These are phyloP conservation scores for Hylaea fasciaria DNA, from an alignment of 2,888 invertebrate species.

Conservation along the genomic window DNA sequence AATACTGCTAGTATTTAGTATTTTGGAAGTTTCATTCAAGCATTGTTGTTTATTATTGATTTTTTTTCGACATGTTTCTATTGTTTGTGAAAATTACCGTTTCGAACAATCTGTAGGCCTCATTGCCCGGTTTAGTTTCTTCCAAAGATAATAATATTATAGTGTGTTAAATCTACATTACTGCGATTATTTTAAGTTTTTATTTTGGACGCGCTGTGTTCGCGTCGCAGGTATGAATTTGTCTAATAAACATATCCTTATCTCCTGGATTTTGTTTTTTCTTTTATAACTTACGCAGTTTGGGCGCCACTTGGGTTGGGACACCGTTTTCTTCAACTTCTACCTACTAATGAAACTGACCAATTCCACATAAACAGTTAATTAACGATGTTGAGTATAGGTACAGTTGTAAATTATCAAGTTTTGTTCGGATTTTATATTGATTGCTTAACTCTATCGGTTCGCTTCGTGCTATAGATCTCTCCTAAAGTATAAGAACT, in stretches of 20 bases:
- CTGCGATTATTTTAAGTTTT: constrained; percentile 57
- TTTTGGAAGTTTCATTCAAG: constrained; percentile 54
- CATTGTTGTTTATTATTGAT: constrained; percentile 44
- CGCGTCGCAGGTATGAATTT: constrained; percentile 72
- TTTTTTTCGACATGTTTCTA: constrained; percentile 26
- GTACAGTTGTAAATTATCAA: too few species aligned
- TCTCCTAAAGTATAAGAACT: too few species aligned
- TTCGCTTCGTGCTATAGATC: too few species aligned
- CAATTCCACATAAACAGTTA: neutral
- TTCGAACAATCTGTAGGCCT: constrained; percentile 37
- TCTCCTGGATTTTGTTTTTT: constrained; percentile 67
- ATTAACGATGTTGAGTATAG: too few species aligned
- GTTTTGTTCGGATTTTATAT: too few species aligned
- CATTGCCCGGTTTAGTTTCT: constrained; percentile 74
- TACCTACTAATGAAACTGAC: neutral
- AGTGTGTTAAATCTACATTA: constrained; percentile 69
- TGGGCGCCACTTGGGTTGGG: neutral
- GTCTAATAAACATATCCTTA: constrained; percentile 84
- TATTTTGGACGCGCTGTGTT: constrained; percentile 59
- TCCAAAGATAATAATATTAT: constrained; percentile 83
- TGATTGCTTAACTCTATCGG: too few species aligned
- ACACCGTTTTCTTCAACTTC: too few species aligned
- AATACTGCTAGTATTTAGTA: constrained; percentile 38
- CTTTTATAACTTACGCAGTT: constrained; percentile 10
- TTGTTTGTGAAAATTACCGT: constrained; percentile 32